A percentile compares a stretch with the other conserved stretches of the same genome.
Conservation (phyloP, 2,113 vertebrate species). For the Naja naja region DNA sequence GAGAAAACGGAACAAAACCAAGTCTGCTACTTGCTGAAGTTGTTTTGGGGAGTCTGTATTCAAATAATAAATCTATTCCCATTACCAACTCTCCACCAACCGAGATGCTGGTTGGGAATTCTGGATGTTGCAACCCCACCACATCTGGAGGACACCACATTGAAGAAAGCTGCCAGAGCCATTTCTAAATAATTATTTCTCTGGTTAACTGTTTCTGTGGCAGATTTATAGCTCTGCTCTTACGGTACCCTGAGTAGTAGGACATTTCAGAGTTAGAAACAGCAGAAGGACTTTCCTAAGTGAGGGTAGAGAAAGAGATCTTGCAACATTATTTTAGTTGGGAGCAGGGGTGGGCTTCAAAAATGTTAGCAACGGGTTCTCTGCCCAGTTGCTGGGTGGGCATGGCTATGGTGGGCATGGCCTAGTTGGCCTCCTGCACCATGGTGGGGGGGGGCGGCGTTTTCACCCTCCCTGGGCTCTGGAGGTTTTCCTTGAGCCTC, state of each 20-base stretch:
- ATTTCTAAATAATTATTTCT: background rate
- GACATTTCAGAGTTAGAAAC: background rate
- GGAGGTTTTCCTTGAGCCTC: too few relatives aligned
- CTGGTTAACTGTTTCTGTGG: background rate
- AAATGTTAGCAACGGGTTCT: too few relatives aligned
- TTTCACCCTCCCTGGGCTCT: too few relatives aligned
- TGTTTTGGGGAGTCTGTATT: background rate
- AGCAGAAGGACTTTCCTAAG: background rate
- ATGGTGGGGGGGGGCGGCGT: too few relatives aligned
- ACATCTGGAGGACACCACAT: background rate
- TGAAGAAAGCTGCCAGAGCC: background rate
- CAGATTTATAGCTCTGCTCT: background rate
- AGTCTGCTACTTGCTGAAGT: background rate
- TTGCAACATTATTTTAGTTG: background rate
- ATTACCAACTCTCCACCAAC: background rate
- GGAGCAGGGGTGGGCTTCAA: background rate
- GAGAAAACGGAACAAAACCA: background rate
- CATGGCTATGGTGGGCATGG: too few relatives aligned
- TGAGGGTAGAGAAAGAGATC: background rate
- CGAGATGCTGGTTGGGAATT: background rate
- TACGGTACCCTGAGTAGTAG: background rate
- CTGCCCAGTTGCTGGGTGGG: too few relatives aligned
- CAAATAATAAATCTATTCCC: background rate
- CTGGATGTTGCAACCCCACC: background rate
- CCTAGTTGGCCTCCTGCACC: too few relatives aligned